Conservation (phyloP, 2,888 invertebrate genomes). For the Agriopis leucophaearia region DNA sequence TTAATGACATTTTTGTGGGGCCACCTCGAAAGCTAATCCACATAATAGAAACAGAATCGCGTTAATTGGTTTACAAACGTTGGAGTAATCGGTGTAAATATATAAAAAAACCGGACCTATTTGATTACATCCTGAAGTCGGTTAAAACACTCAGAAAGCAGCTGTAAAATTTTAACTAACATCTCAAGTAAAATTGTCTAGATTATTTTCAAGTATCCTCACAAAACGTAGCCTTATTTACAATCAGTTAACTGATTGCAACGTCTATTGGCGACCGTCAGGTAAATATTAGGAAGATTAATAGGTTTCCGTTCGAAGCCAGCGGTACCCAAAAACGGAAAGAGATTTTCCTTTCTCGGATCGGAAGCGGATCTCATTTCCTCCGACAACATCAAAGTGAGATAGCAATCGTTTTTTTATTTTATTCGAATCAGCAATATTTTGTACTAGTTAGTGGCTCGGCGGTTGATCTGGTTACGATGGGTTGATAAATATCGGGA, state of each 20-base stretch:
- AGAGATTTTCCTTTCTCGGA: conserved; percentile 83
- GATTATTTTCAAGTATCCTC: conserved; percentile 1
- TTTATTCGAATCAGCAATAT: conserved; percentile 83
- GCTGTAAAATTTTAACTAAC: background rate
- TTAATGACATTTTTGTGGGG: too few relatives aligned
- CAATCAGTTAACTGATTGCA: conserved; percentile 29
- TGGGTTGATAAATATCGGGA: conserved; percentile 54
- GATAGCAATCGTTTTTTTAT: conserved; percentile 80
- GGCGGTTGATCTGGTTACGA: conserved; percentile 57
- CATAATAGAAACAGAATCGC: too few relatives aligned
- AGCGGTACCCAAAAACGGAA: conserved; percentile 74
- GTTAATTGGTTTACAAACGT: too few relatives aligned
- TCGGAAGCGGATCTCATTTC: conserved; percentile 86
- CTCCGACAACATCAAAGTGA: conserved; percentile 85
- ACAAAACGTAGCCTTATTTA: conserved; percentile 13
- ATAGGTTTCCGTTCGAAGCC: conserved; percentile 64
- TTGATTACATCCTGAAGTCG: too few relatives aligned
- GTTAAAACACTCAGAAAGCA: background rate
- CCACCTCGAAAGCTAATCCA: too few relatives aligned
- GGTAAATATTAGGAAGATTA: conserved; percentile 71
- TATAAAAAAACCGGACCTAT: too few relatives aligned
- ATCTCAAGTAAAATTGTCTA: background rate
- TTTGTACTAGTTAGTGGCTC: conserved; percentile 75
- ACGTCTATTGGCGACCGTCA: conserved; percentile 50
- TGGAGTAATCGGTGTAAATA: too few relatives aligned